phyloP scores from a whole-genome alignment of 2,888 invertebrate species.

The Hyppa rectilinea region DNA sequence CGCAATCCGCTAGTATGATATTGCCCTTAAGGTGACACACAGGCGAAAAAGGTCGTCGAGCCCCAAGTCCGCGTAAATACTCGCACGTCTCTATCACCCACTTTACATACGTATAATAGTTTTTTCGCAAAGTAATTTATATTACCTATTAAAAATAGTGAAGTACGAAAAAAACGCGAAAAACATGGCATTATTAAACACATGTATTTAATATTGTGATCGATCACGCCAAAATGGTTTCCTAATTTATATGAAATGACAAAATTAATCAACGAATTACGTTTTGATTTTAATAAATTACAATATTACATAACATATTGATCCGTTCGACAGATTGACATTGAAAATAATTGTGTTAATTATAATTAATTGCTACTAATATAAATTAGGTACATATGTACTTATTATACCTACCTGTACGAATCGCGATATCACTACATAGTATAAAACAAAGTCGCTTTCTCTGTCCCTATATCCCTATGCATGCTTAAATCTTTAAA shows the following conservation, averaged over 20 bases:
- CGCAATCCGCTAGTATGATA: too few relatives aligned
- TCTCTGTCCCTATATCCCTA: too few relatives aligned
- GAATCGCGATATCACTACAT: background rate
- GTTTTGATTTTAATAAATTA: constrained; percentile 43
- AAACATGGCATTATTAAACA: background rate
- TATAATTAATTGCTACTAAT: background rate
- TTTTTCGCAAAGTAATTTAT: constrained; percentile 7
- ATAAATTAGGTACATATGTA: background rate
- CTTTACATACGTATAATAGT: too few relatives aligned
- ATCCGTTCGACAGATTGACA: constrained; percentile 15
- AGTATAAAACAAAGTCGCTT: too few relatives aligned
- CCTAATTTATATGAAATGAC: constrained; percentile 3
- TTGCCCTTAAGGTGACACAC: too few relatives aligned
- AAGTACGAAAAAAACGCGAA: background rate
- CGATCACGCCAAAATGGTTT: constrained; percentile 11
- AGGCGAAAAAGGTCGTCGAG: too few relatives aligned
- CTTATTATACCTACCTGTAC: background rate
- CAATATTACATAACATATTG: constrained; percentile 15
- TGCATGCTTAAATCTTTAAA: too few relatives aligned
- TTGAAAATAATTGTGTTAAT: constrained; percentile 23
- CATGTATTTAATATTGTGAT: constrained; percentile 19
- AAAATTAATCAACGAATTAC: constrained; percentile 45
- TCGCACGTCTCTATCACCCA: too few relatives aligned
- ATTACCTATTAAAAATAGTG: constrained; percentile 7
- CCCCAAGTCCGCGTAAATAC: too few relatives aligned